A percentile compares a stretch with the other conserved stretches of the same genome.
Evolutionary conservation across 64 coral and sea anemone species (phyloP).

Genomic region (Trachythela sp.): DNA sequence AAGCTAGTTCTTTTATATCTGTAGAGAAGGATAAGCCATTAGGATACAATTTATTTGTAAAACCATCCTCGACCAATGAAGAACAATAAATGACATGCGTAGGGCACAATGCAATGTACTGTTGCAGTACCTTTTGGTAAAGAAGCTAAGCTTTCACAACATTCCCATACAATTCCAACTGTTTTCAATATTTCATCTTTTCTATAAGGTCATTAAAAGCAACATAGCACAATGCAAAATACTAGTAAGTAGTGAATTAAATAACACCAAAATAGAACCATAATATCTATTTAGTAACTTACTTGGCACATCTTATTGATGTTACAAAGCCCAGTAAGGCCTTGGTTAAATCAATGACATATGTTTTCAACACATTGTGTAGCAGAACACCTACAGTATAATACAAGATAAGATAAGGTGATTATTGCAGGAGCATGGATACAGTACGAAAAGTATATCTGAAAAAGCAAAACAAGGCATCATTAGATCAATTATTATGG

Average conservation of each 20-base stretch:
- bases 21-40: not conserved
- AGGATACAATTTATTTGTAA: too few species aligned
- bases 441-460: too few species aligned
- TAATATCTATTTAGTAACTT: too few species aligned
- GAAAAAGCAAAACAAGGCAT: too few species aligned
- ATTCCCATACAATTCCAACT: slow-evolving; percentile 1
- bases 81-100: too few species aligned
- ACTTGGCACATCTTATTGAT: not conserved
- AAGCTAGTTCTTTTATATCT: not conserved
- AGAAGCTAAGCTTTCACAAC: not conserved
- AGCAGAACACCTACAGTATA: not conserved
- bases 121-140: not conserved
- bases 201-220: not conserved
- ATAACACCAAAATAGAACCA: too few species aligned
- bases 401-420: not conserved
- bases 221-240: not conserved
- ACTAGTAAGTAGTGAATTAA: too few species aligned
- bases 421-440: too few species aligned
- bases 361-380: not conserved
- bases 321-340: not conserved
- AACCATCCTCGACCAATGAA: too few species aligned
- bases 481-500: too few species aligned
- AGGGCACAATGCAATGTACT: too few species aligned
- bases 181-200: slow-evolving; percentile 5
- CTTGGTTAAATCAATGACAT: not conserved